phyloP scores from a whole-genome alignment of 2,797 vertebrate genomes.

The Ptychobarbus kaznakovi region DNA sequence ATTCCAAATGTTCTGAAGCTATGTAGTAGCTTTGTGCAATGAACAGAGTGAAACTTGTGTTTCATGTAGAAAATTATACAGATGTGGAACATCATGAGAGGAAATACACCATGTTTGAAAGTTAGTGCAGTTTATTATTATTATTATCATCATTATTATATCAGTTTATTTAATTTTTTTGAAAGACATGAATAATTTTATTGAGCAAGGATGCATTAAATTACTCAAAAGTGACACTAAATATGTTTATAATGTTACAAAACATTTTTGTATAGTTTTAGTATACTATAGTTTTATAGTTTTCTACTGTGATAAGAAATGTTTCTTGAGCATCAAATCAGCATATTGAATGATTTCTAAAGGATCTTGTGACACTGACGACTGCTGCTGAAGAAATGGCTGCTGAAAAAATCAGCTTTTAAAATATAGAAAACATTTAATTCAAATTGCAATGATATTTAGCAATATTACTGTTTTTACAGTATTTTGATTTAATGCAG shows the following conservation, averaged over 20 bases:
- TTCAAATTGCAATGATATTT: background rate
- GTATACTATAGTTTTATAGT: background rate
- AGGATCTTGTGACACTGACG: background rate
- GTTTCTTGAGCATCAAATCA: background rate
- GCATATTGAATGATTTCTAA: background rate
- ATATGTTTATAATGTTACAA: background rate
- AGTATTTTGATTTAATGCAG: background rate
- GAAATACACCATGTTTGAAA: background rate
- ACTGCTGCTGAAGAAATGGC: background rate
- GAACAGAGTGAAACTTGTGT: background rate
- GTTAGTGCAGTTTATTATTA: background rate
- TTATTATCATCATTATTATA: background rate
- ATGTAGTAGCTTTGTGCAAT: background rate
- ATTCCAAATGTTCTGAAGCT: background rate
- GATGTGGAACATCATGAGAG: background rate
- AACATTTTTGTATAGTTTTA: background rate
- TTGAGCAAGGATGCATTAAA: background rate
- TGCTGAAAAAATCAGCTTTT: background rate
- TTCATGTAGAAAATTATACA: background rate
- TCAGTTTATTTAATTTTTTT: background rate
- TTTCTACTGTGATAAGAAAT: background rate
- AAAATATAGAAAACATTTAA: background rate
- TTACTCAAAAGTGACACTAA: background rate
- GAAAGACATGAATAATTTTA: background rate
- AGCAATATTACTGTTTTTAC: background rate